These are phyloP conservation scores for Galagoides demidoff DNA, from an alignment of 2,797 vertebrate species.

Conservation along the genomic window DNA sequence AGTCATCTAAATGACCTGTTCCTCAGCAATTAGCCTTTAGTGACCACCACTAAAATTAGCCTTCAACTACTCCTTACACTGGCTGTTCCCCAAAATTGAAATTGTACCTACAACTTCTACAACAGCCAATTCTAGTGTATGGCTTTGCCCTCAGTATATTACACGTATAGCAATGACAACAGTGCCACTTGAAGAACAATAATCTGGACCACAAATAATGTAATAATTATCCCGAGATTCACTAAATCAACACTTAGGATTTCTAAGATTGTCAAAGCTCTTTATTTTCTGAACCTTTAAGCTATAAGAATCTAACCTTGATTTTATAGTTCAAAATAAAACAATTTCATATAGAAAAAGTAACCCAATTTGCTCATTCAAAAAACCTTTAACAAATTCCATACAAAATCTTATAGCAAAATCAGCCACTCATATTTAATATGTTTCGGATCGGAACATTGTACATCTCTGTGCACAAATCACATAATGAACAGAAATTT, in stretches of 20 bases:
- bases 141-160: too few species aligned
- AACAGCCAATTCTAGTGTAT: not conserved
- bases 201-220: not conserved
- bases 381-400: slow-evolving; percentile 26
- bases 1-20: not conserved
- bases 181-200: not conserved
- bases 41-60: not conserved
- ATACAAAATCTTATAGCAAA: not conserved
- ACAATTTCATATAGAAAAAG: not conserved
- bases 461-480: not conserved
- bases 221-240: not conserved
- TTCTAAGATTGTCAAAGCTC: not conserved
- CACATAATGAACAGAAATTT: not conserved
- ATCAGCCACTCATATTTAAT: slow-evolving; percentile 30
- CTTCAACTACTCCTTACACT: not conserved
- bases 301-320: not conserved
- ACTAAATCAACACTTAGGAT: not conserved
- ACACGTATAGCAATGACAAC: not conserved
- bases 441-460: not conserved
- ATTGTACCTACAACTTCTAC: not conserved
- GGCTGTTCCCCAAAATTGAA: not conserved
- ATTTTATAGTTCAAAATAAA: not conserved
- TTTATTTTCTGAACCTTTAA: not conserved
- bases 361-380: not conserved
- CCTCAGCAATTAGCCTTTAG: not conserved